Conservation (phyloP, 2,888 invertebrate genomes). For the Cataglyphis cursor region DNA sequence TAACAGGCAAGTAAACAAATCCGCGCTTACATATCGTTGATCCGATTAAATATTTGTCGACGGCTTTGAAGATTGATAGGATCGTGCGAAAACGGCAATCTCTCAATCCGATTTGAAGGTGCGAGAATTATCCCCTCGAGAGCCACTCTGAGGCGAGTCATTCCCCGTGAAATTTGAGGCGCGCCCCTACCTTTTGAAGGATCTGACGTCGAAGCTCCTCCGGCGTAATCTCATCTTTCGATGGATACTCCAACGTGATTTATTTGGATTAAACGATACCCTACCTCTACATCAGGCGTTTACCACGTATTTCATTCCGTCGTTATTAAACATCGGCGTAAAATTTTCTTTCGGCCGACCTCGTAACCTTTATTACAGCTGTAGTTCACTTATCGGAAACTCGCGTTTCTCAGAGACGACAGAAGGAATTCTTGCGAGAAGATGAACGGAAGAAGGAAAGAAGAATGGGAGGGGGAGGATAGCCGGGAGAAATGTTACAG, state of each 20-base stretch:
- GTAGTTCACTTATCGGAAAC: slow-evolving; percentile 18
- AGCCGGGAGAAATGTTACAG: slow-evolving; percentile 25
- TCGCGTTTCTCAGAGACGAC: not conserved
- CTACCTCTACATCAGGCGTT: not conserved
- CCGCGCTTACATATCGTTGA: slow-evolving; percentile 15
- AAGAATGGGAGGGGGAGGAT: not conserved
- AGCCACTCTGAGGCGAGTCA: slow-evolving; percentile 60
- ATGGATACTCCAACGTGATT: slow-evolving; percentile 70
- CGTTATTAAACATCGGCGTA: slow-evolving; percentile 70
- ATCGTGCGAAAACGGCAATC: slow-evolving; percentile 31
- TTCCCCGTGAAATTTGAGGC: slow-evolving; percentile 74
- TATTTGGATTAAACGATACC: slow-evolving; percentile 73
- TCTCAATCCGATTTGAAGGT: slow-evolving; percentile 3
- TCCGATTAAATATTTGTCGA: slow-evolving; percentile 46
- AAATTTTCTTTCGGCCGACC: slow-evolving; percentile 60
- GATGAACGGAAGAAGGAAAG: not conserved
- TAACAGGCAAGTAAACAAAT: slow-evolving; percentile 25
- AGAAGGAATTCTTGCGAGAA: slow-evolving; percentile 24
- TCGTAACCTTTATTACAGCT: not conserved
- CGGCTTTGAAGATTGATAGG: slow-evolving; percentile 33
- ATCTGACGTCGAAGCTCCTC: slow-evolving; percentile 22
- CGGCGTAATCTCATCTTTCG: slow-evolving; percentile 70
- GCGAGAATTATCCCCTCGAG: slow-evolving; percentile 47
- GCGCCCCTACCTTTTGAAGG: slow-evolving; percentile 33
- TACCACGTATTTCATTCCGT: slow-evolving; percentile 51